Base-by-base conservation (phyloP, 2,113 vertebrate genomes). In the Spea multiplicata region DNA sequence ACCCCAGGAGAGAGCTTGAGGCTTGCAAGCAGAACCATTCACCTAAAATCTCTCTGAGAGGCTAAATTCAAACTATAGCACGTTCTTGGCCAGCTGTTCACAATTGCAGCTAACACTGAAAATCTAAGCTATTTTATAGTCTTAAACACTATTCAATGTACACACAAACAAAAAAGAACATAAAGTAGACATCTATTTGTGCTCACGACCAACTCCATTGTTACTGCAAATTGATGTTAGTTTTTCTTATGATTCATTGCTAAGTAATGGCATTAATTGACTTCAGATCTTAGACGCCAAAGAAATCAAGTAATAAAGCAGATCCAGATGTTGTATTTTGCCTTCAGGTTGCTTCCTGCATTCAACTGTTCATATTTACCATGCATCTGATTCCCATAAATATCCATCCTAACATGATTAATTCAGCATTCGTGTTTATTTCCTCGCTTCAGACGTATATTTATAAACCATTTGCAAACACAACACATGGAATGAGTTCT, bases 391-490 rank as follows among this genome's bases (percentile, higher is more conserved):
- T 79, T 59, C 62, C 71, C 69, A 55, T 70, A 79, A 66, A 55
- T 73, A 64, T 68, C 76, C 66, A 64, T 68, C 76, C 66, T 16
- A 50, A 78, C 76, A 78, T 79, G 70, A 79, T 79, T 79, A 73
- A 79, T 79, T 79, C 70, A 79, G 47, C 44, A 79, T 79, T 55
- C 67, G 65, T 66, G 65, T 79, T 79, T 79, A 79, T 79, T 79
- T 71, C 70, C 59, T 73, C 73, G 67, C 77, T 73, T 66, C 73
- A 46, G 70, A 79, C 59, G 50, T 73, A 79, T 53, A 73, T 79
- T 79, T 79, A 79, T 79, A 79, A 79, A 79, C 77, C 66, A 73
- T 78, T 78, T 78, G 69, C 76, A 78, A 72, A 72, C 76, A 79
- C 62, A 79, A 79, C 77, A 79, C 77, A 79, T 73, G 70, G 77